Evolutionary conservation across 1,140 invertebrate genomes (phyloP), one percentile per base, ranked within the genome.

Genomic region (Centruroides vittatus): DNA sequence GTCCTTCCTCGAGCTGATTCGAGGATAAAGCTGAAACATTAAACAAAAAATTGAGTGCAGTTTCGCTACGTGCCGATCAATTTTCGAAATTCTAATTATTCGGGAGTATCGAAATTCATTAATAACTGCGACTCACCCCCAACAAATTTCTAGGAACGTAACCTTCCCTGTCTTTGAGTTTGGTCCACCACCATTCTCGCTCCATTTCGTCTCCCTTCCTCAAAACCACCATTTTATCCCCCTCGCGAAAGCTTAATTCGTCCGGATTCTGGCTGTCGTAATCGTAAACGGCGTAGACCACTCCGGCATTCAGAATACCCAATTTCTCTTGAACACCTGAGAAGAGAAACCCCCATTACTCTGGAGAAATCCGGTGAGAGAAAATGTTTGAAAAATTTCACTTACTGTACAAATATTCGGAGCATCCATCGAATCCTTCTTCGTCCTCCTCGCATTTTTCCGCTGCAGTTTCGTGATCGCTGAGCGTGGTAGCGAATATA

Each of bases 361-460:
- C 41, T 23, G 23, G 23, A 41, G 41, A 41, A 41, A 41, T 41
- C 23, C 23, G 41, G 41, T 41, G 41, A 41, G 3, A 41, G n/a
- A 12, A 5, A 49, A 10, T 41, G 47, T 60, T 35, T 50, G 11
- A 35, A 23, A 34, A 49, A 57, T 11, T 41, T 10, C 0, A 83
- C 88, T 85, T 76, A 93, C 89, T 92, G 75, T 93, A 93, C 60
- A 99, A 81, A 79, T 98, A 99, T 77, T 98, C 91, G 1, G 91
- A 95, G 74, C 96, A 98, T 48, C 90, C 90, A 69, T 97, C 93
- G 71, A 94, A 99, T 7, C 93, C 94, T 75, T 97, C 93, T 73
- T 98, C 93, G 70, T 96, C 92, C 73, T 98, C 93, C 78, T 98
- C 94, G 75, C 95, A 98, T 75, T 98, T 98, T 74, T 98, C 91